Evolutionary conservation across 2,888 invertebrate species (phyloP), one percentile per base, ranked within the genome.

Genomic region (Microplitis manilae): DNA sequence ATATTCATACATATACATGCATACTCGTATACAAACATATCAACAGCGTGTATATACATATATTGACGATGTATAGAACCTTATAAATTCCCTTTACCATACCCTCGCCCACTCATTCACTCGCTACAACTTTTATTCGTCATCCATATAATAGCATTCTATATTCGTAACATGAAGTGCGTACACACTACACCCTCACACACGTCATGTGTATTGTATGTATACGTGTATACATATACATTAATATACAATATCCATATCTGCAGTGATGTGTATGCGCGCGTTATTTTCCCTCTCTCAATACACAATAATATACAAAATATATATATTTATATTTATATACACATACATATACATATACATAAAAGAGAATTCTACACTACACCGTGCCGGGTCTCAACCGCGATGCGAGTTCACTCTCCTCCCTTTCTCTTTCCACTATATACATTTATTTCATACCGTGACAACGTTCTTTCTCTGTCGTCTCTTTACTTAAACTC

Each of bases 351-450:
- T 4, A 20, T 20, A 20, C 17, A 17, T 20, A 30, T 4, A 30
- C 4, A 30, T 30, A 30, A 2, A 30, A 30, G 30, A 30, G 30
- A 50, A 73, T 64, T 73, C 76, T 68, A 70, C 67, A 40, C 73
- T 68, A 40, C 73, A 60, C 68, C 30, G 15, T 39, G 39, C 69
- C 59, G 68, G 68, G 74, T 73, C 50, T 62, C n/a, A 75, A 74
- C 73, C 50, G 64, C 64, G 50, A 50, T 40, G 65, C 38, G 65
- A 65, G 65, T 65, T 65, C 65, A 65, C 65, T 65, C 65, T 75
- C 79, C 76, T 80, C 81, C 76, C 65, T 71, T 64, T 65, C 77
- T 73, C 81, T 70, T 80, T 75, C 77, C 68, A 72, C 62, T 67
- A 76, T 80, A 69, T 38, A 65, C 65, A 65, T 30, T 38, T 50